phyloP scores from a whole-genome alignment of 2,888 invertebrate genomes.

The Brassicogethes aeneus region DNA sequence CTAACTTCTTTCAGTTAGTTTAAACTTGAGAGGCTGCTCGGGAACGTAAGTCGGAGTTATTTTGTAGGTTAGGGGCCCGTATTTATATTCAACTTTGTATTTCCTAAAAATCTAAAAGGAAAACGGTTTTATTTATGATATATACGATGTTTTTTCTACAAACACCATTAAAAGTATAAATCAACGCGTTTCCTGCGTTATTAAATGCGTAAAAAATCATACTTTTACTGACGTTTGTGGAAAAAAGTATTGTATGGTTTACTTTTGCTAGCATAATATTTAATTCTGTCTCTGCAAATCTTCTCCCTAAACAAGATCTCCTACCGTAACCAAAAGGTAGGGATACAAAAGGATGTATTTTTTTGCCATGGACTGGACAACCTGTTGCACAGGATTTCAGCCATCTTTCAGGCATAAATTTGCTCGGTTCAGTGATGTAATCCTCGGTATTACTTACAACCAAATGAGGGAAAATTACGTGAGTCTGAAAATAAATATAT shows the following conservation, averaged over 20 bases:
- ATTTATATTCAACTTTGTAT: slow-evolving; percentile 59
- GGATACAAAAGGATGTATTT: slow-evolving; percentile 66
- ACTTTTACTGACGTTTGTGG: too few relatives aligned
- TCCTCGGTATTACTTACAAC: slow-evolving; percentile 63
- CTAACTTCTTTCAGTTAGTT: slow-evolving; percentile 43
- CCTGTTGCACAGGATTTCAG: slow-evolving; percentile 43
- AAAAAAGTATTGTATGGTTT: too few relatives aligned
- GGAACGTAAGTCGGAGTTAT: slow-evolving; percentile 68
- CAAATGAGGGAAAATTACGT: slow-evolving; percentile 71
- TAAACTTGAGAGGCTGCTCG: slow-evolving; percentile 61
- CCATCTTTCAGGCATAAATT: slow-evolving; percentile 73
- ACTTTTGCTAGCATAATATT: slow-evolving; percentile 68
- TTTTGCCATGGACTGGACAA: slow-evolving; percentile 38
- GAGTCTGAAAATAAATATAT: slow-evolving; percentile 49
- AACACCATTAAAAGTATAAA: too few relatives aligned
- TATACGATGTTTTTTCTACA: not conserved
- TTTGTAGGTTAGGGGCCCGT: slow-evolving; percentile 58
- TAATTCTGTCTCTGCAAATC: slow-evolving; percentile 75
- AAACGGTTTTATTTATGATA: slow-evolving; percentile 3
- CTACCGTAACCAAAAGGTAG: slow-evolving; percentile 71
- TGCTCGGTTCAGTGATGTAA: slow-evolving; percentile 62
- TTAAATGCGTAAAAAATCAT: too few relatives aligned
- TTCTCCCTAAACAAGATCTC: slow-evolving; percentile 67
- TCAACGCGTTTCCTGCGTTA: too few relatives aligned
- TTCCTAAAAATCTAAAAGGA: slow-evolving; percentile 58